phyloP scores from a whole-genome alignment of 2,888 invertebrate genomes.

The Gortyna flavago region DNA sequence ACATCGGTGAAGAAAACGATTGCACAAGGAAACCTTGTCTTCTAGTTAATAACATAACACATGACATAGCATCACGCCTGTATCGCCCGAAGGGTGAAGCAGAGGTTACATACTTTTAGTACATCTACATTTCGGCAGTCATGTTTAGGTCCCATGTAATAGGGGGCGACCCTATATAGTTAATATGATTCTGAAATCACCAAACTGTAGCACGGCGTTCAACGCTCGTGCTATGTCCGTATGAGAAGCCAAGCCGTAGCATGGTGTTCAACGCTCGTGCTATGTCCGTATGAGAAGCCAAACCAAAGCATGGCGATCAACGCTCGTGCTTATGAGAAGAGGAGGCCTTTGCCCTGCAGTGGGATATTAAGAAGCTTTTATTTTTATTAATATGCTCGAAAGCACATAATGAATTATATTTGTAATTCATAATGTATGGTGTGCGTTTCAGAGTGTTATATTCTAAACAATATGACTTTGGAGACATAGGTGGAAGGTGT shows the following conservation, averaged over 20 bases:
- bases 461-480: conserved; percentile 1
- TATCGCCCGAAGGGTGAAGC: background rate
- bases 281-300: background rate
- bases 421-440: background rate
- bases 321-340: background rate
- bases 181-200: background rate
- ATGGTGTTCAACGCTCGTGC: background rate
- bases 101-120: background rate
- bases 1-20: background rate
- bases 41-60: background rate
- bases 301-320: background rate
- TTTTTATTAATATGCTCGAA: background rate
- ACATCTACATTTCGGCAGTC: background rate
- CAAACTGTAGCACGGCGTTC: background rate
- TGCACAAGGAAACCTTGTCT: background rate
- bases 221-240: background rate
- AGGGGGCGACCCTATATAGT: background rate
- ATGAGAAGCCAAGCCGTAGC: background rate
- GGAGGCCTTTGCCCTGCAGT: background rate
- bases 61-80: background rate
- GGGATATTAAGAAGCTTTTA: background rate
- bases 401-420: background rate
- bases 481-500: too few species aligned
- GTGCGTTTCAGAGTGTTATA: background rate
- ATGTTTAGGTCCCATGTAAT: background rate